Evolutionary conservation across 92 coral and sea anemone genomes (phyloP), one percentile per base, ranked within the genome.

Genomic region (Parazoanthus swiftii): DNA sequence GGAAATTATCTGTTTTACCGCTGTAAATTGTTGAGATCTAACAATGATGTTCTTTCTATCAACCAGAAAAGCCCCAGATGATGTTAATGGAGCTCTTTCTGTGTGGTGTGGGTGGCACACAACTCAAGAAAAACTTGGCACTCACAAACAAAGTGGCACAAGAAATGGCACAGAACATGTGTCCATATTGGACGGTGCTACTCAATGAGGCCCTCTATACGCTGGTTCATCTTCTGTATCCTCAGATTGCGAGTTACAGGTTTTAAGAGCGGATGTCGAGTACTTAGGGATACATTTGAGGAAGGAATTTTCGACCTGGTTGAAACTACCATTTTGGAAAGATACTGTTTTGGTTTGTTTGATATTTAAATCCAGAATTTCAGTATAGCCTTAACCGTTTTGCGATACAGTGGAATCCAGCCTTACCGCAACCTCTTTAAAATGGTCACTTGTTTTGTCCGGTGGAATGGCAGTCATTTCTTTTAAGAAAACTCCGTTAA

Each of bases 211-310:
- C 97, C 51, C 88, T 95, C 39, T 91, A 93, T 85, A 90, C 91
- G 13, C 88, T 97, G 33, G 76, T 89, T 68, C 95, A 92, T 26
- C 92, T 95, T 33, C 84, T 97, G 99, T 97, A 97, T 97, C 99
- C 98, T 95, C 65, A 4, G 4, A 58, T 8, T 5, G 21, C 9
- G 50, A 35, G 51, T 66, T 33, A 51, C 20, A 54, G 59, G 1
- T 54, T 54, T 9, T 46, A 46, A 6, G 14, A 54, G 59, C 18
- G 59, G 59, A 54, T 54, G 18, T 54, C 14, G 59, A 9, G 8
- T 46, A 46, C 51, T 46, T 6, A 46, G 51, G 5, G 51, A 46
- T 3, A 54, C 16, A 3, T 18, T 37, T 26, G 15, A 73, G 36
- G 14, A 77, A 77, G 37, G 37, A 10, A 77, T 37, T 37, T 54